Evolutionary conservation across 2,113 vertebrate species (phyloP).

Genomic region (Alectura lathami): DNA sequence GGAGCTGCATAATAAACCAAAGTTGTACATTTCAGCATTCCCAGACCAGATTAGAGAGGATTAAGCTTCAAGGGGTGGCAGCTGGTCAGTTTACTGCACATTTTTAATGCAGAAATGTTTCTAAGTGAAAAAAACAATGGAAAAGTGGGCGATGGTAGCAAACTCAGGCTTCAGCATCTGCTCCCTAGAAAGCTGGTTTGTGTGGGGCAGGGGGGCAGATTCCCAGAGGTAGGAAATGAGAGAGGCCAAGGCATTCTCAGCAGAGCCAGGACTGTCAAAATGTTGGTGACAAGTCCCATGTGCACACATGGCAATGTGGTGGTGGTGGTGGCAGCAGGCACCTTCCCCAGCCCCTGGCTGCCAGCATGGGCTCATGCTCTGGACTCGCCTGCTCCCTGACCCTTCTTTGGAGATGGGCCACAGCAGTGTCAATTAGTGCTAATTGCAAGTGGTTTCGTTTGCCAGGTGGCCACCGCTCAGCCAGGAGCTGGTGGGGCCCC

Average conservation of each 20-base stretch:
- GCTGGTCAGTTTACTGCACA: conserved; percentile 73
- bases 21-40: conserved; percentile 58
- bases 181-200: not conserved
- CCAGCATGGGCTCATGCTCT: not conserved
- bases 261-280: not conserved
- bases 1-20: conserved; percentile 45
- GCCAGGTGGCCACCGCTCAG: conserved; percentile 56
- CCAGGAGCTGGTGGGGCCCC: not conserved
- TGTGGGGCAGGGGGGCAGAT: not conserved
- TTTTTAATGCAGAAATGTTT: conserved; percentile 68
- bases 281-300: not conserved
- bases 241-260: not conserved
- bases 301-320: accelerated
- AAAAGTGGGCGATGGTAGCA: not conserved
- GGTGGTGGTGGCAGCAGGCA: accelerated
- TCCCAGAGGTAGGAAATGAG: not conserved
- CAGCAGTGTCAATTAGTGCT: conserved; percentile 62
- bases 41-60: conserved; percentile 66
- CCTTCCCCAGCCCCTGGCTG: not conserved
- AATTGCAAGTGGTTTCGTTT: conserved; percentile 20
- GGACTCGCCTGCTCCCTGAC: not conserved
- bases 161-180: not conserved
- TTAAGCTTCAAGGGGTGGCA: conserved; percentile 71
- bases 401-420: not conserved
- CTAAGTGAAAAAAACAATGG: conserved; percentile 56